Conservation (phyloP, 2,113 vertebrate species). For the Alces alces region DNA sequence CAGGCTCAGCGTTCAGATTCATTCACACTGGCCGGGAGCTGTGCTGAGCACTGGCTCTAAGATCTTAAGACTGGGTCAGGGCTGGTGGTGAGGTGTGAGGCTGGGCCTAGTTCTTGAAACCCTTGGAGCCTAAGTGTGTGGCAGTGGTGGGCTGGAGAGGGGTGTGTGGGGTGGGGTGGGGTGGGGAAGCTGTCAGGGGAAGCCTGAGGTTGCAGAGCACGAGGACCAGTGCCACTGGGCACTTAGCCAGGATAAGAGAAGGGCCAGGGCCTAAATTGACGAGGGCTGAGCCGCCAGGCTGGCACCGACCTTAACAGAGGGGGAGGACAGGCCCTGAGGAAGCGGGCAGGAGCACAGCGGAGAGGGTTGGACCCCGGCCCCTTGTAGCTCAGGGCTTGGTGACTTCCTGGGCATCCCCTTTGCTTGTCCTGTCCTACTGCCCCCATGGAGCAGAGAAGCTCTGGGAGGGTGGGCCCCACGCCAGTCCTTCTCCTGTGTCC, state of each 20-base stretch:
- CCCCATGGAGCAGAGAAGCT: neutral
- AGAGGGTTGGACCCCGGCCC: neutral
- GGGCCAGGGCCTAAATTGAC: neutral
- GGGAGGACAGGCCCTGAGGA: neutral
- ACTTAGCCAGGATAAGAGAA: neutral
- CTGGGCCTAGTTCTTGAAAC: neutral
- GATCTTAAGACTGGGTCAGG: neutral
- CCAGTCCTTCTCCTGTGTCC: neutral
- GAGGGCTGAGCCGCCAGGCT: neutral
- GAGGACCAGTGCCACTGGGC: fast-evolving
- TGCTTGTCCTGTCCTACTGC: neutral
- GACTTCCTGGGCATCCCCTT: neutral
- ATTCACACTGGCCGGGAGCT: fast-evolving
- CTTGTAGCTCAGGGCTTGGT: neutral
- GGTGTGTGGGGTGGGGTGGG: neutral
- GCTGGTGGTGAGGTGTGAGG: neutral
- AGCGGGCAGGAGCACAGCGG: neutral
- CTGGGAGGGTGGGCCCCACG: neutral
- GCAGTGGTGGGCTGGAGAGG: neutral
- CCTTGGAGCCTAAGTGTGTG: neutral
- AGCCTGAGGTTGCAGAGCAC: fast-evolving
- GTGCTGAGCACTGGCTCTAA: neutral
- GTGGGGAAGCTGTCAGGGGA: too few species aligned
- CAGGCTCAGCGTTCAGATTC: fast-evolving
- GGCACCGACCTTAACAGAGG: neutral